Base-by-base conservation (phyloP, 2,888 invertebrate species). In the Folsomia candida region DNA sequence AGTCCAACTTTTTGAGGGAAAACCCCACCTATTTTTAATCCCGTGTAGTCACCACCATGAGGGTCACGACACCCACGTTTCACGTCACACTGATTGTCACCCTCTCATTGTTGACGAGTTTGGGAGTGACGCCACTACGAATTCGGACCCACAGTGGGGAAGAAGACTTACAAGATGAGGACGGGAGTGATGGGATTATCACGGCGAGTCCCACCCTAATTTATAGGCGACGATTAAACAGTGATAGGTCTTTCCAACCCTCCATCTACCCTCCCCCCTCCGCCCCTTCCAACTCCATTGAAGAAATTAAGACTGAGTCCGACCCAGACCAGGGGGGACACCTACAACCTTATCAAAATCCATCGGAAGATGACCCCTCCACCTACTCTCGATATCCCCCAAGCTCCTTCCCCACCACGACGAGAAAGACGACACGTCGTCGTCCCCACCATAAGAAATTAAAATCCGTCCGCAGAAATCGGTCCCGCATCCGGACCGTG, bases 251-350 rank as follows among this genome's bases (percentile, higher is more conserved):
- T 9, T 51, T 20, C 22, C 37, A 65, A 18, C 51, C 47, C n/a
- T 54, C 54, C 3, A 51, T 65, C 14, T 65, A 65, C 28, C 65
- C 65, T n/a, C 54, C 37, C 24, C 47, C 65, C 2, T 65, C 65
- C 51, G 54, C 65, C 18, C 25, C 24, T 27, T 51, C 9, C 20
- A 22, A 51, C 2, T 51, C 9, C 27, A n/a, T 14, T 2, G 57
- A 25, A 18, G 65, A 65, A 27, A 18, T 22, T 37, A 65, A 65
- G 65, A 65, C 65, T 65, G 65, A 65, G 24, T 54, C 22, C 6
- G 54, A 54, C 11, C 18, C 18, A 18, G 22, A 54, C 22, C 47
- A 47, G 18, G 47, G 47, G 9, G 9, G 9, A 9, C n/a, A n/a
- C n/a, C n/a, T n/a, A n/a, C n/a, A n/a, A n/a, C n/a, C n/a, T n/a